Conservation (phyloP, 2,888 invertebrate genomes). For the Diaprepes abbreviatus region DNA sequence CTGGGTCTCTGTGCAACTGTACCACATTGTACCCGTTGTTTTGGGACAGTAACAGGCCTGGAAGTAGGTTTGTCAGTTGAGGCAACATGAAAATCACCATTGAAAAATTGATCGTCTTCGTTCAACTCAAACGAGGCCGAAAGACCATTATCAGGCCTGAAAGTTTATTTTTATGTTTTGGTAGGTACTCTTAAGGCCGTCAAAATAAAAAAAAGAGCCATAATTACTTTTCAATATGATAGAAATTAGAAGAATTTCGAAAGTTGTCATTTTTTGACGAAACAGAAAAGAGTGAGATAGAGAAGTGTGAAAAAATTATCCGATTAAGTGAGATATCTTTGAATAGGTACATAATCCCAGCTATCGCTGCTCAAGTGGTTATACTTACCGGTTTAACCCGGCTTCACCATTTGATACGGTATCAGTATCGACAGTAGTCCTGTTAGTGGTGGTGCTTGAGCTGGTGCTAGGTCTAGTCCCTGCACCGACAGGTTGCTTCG, state of each 20-base stretch:
- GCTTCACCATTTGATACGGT: background rate
- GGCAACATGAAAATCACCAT: constrained; percentile 57
- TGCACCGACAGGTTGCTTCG: background rate
- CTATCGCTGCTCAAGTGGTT: too few relatives aligned
- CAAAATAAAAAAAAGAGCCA: too few relatives aligned
- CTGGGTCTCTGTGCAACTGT: constrained; percentile 69
- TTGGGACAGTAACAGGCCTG: constrained; percentile 36
- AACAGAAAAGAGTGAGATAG: too few relatives aligned
- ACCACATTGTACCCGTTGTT: constrained; percentile 61
- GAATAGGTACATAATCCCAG: too few relatives aligned
- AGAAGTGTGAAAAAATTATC: too few relatives aligned
- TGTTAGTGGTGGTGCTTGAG: background rate
- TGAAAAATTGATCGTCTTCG: constrained; percentile 55
- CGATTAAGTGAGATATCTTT: too few relatives aligned
- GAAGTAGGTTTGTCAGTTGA: constrained; percentile 38
- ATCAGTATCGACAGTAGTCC: background rate
- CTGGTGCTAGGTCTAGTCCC: background rate
- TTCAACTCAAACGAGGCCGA: background rate
- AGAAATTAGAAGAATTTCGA: too few relatives aligned
- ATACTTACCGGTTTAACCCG: background rate
- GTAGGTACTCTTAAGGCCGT: background rate
- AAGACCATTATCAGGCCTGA: constrained; percentile 15
- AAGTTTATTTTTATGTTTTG: background rate
- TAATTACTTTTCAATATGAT: too few relatives aligned
- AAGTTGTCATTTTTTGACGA: too few relatives aligned